These are phyloP conservation scores for Noctua janthina DNA, from an alignment of 2,888 invertebrate genomes.

Conservation along the genomic window DNA sequence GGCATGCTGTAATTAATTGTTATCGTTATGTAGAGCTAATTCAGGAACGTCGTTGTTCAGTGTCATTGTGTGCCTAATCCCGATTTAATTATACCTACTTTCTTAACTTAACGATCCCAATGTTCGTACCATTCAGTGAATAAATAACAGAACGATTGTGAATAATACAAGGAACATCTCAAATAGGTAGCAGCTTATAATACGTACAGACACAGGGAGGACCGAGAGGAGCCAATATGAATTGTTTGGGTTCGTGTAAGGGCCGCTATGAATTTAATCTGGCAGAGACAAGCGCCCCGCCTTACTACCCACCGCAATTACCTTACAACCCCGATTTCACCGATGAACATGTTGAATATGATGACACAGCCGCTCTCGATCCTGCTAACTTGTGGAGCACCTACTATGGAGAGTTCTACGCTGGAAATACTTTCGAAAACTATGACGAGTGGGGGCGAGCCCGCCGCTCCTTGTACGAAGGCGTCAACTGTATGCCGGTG, in stretches of 20 bases:
- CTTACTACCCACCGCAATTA: constrained; percentile 82
- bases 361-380: constrained; percentile 61
- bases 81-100: background rate
- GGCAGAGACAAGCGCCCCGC: constrained; percentile 78
- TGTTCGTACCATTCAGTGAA: constrained; percentile 2
- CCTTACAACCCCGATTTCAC: constrained; percentile 85
- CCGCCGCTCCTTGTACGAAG: constrained; percentile 86
- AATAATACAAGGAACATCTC: constrained; percentile 22
- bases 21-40: constrained; percentile 19
- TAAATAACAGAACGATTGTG: constrained; percentile 21
- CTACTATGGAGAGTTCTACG: constrained; percentile 71
- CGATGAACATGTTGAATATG: constrained; percentile 72
- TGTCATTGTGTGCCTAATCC: constrained; percentile 23
- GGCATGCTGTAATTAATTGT: constrained; percentile 37
- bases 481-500: constrained; percentile 87
- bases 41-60: constrained; percentile 7
- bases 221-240: constrained; percentile 75
- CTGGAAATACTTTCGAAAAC: constrained; percentile 72
- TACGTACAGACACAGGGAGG: constrained; percentile 55
- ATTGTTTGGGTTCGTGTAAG: constrained; percentile 81
- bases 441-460: constrained; percentile 79
- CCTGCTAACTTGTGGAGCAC: constrained; percentile 69
- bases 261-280: constrained; percentile 74
- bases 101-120: background rate
- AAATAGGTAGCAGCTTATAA: constrained; percentile 39